Base-by-base conservation (phyloP, 2,113 vertebrate genomes). In the Verasper variegatus region DNA sequence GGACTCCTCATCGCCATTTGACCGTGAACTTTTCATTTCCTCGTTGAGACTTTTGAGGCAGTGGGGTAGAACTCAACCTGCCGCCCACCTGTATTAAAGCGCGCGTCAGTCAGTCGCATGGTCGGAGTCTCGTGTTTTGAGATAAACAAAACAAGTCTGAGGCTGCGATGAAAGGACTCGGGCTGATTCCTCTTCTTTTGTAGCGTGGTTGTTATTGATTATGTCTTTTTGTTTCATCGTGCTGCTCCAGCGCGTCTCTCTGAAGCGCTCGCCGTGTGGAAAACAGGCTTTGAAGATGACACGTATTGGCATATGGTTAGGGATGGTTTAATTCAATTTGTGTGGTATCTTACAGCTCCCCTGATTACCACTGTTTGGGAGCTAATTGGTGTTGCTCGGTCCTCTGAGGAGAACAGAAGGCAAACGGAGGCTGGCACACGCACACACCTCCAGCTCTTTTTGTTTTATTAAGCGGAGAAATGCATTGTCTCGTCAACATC, bases 321-420 rank as follows among this genome's bases (percentile, higher is more conserved):
- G 65, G 84, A 81, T 15, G 56, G 65, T 80, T 68, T 86, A 68
- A 86, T 90, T 87, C 31, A 82, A 91, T 90, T 84, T 80, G 68
- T 55, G 68, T 69, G 68, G 72, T 69, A 79, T 78, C 70, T 78
- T 64, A 67, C 86, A 76, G 66, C 68, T 85, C 83, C 56, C 78
- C 65, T 83, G 80, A 81, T 83, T 81, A 67, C 56, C 35, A 59
- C 80, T 72, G 83, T 88, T 86, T 51, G 79, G 76, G 80, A 89
- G 78, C 71, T 88, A 90, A 90, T 86, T 89, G 82, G 73, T 83
- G 82, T 84, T 4, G 66, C 70, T 55, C 2, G 27, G 24, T 56
- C 78, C 81, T 85, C 84, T 2, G 76, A 78, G 78, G 78, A 77
- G 75, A 83, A 79, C 87, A 86, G 71, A 74, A 75, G 76, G 71